Conservation (phyloP, 2,888 invertebrate genomes). For the Lepeophtheirus nordmannii region DNA sequence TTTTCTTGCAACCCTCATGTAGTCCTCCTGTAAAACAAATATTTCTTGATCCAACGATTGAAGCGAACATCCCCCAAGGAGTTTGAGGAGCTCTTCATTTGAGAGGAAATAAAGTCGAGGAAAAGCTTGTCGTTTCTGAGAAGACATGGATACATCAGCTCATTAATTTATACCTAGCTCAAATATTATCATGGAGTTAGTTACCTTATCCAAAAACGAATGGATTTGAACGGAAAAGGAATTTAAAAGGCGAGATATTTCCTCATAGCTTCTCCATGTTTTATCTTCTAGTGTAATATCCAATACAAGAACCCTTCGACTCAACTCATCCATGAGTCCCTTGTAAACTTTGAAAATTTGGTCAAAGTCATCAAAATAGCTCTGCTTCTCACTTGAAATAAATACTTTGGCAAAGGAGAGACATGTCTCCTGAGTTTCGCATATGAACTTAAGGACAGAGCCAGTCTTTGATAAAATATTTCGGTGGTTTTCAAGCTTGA, state of each 20-base stretch:
- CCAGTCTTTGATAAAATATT: background rate
- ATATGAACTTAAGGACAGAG: background rate
- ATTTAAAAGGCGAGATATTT: background rate
- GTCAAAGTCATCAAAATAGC: background rate
- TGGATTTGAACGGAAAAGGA: too few species aligned
- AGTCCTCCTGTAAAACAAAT: background rate
- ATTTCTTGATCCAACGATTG: background rate
- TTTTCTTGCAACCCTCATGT: slow-evolving; percentile 1
- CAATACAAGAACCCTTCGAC: background rate
- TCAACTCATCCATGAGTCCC: slow-evolving; percentile 12
- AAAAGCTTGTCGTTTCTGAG: background rate
- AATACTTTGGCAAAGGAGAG: background rate
- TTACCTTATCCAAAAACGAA: slow-evolving; percentile 5
- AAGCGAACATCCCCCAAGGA: slow-evolving; percentile 12
- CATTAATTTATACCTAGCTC: too few species aligned
- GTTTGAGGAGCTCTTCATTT: background rate
- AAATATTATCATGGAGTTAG: too few species aligned
- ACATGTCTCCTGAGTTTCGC: background rate
- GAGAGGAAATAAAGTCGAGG: slow-evolving; percentile 18
- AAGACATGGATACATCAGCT: too few species aligned
- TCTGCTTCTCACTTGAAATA: background rate
- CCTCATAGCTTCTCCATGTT: background rate
- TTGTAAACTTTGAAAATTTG: slow-evolving; percentile 13
- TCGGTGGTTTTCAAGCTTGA: background rate
- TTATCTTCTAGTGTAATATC: background rate